These are phyloP conservation scores for Pollenia angustigena DNA, from an alignment of 2,888 invertebrate genomes.

Conservation along the genomic window DNA sequence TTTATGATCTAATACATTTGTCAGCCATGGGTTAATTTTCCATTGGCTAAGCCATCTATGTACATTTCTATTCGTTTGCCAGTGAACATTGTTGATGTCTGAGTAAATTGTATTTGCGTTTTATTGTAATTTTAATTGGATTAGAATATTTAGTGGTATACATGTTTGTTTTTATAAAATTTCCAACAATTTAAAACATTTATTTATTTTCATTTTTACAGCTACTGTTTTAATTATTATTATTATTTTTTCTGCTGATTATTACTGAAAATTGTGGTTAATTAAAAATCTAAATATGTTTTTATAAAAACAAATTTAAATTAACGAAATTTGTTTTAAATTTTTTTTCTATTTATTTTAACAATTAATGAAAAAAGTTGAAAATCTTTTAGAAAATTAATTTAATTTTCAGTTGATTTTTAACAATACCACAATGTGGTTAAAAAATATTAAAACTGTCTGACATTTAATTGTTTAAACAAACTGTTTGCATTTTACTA, in stretches of 20 bases:
- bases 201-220: conserved; percentile 45
- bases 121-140: conserved; percentile 72
- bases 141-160: conserved; percentile 67
- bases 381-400: conserved; percentile 15
- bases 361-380: not conserved
- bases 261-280: conserved; percentile 69
- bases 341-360: conserved; percentile 2
- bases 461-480: conserved; percentile 15
- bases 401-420: conserved; percentile 24
- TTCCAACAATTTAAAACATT: conserved; percentile 51
- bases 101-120: conserved; percentile 28
- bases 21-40: not conserved
- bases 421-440: conserved; percentile 10
- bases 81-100: conserved; percentile 36
- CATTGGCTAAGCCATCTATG: not conserved
- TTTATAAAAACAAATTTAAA: conserved; percentile 45
- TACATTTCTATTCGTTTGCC: conserved; percentile 8
- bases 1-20: too few relatives aligned
- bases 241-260: conserved; percentile 39
- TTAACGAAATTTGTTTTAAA: conserved; percentile 42
- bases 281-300: conserved; percentile 58
- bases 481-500: not conserved
- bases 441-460: conserved; percentile 4
- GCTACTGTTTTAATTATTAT: conserved; percentile 2
- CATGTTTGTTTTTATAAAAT: conserved; percentile 53